Conservation (phyloP, 2,888 invertebrate species). For the Drosophila acutilabella region DNA sequence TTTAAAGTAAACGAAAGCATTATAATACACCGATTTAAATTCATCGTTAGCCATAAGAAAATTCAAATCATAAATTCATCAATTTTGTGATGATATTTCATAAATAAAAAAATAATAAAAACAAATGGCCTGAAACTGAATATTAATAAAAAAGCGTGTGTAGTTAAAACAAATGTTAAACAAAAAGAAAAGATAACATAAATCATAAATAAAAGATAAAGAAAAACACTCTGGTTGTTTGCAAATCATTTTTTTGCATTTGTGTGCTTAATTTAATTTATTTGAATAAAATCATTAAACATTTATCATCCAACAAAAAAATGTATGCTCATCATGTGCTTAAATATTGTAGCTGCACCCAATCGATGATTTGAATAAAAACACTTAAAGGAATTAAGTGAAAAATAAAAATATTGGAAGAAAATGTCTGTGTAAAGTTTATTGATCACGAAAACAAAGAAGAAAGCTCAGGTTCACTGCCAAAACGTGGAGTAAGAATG, state of each 20-base stretch:
- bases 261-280: constrained; percentile 56
- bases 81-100: constrained; percentile 76
- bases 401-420: constrained; percentile 42
- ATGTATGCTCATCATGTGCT: constrained; percentile 52
- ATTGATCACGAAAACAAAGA: constrained; percentile 69
- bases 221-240: constrained; percentile 68
- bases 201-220: constrained; percentile 11
- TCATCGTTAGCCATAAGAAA: constrained; percentile 68
- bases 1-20: constrained; percentile 32
- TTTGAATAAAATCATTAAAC: constrained; percentile 28
- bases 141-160: constrained; percentile 38
- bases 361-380: constrained; percentile 48
- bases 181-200: neutral
- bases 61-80: constrained; percentile 64
- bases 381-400: constrained; percentile 32
- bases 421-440: constrained; percentile 68
- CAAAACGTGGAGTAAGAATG: constrained; percentile 81
- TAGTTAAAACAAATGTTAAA: constrained; percentile 46
- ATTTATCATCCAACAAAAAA: constrained; percentile 24
- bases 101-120: constrained; percentile 26
- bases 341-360: constrained; percentile 55
- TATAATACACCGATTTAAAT: constrained; percentile 40
- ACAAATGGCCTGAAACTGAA: constrained; percentile 50
- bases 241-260: constrained; percentile 40
- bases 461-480: constrained; percentile 84